Percentiles rank a stretch among this genome's conserved stretches.
Conservation (phyloP, 2,888 invertebrate species). For the Argyra leucocephala region DNA sequence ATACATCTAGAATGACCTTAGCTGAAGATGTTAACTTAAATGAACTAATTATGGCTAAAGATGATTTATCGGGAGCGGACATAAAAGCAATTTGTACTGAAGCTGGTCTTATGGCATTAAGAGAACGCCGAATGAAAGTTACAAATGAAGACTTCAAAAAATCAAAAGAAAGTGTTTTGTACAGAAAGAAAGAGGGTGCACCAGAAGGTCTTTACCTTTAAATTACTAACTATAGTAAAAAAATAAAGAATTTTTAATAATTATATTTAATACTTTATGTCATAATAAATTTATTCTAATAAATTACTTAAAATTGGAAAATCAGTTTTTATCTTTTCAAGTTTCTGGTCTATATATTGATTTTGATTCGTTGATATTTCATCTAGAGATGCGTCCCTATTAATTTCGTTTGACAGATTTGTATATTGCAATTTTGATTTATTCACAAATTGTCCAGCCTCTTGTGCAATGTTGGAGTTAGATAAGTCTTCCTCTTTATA, state of each 20-base stretch:
- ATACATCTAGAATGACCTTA: constrained; percentile 97
- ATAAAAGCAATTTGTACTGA: constrained; percentile 99
- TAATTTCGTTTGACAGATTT: constrained; percentile 14
- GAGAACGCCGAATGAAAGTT: constrained; percentile 98
- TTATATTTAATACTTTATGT: constrained; percentile 21
- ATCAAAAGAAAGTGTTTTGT: constrained; percentile 97
- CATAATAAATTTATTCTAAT: constrained; percentile 14
- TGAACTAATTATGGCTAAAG: constrained; percentile 97
- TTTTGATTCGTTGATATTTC: constrained; percentile 27
- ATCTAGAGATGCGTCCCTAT: constrained; percentile 9
- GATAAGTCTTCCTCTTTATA: no score
- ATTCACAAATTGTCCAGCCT: no score
- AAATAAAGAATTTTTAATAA: background rate
- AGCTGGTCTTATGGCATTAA: constrained; percentile 93
- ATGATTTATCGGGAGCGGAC: constrained; percentile 96
- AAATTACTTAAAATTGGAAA: background rate
- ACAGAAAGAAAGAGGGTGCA: constrained; percentile 97
- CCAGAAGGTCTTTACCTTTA: constrained; percentile 98
- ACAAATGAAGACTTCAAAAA: constrained; percentile 99
- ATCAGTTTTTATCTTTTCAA: constrained; percentile 21
- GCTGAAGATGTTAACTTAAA: constrained; percentile 93
- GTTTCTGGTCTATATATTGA: constrained; percentile 22
- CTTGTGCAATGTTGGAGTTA: no score
- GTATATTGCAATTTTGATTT: no score
- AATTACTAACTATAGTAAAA: constrained; percentile 30